These are phyloP conservation scores for Ophiodon elongatus DNA, from an alignment of 2,113 vertebrate species.

Conservation along the genomic window DNA sequence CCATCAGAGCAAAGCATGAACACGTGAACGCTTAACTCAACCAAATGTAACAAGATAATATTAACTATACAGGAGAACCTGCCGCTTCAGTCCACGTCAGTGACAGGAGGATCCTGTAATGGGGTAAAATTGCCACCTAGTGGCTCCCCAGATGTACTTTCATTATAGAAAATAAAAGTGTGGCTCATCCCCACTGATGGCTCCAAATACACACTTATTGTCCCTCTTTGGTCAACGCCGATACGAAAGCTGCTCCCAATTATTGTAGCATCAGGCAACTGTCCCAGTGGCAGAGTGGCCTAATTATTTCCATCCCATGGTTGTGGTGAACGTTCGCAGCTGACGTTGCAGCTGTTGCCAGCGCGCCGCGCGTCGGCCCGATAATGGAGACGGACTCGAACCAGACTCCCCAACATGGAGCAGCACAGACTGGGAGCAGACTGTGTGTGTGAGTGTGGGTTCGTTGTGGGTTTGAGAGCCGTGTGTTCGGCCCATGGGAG, in stretches of 20 bases:
- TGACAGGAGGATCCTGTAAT: not conserved
- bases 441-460: constrained; percentile 19
- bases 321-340: constrained; percentile 59
- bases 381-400: constrained; percentile 66
- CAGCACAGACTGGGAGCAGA: constrained; percentile 53
- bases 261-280: constrained; percentile 60
- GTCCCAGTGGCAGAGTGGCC: constrained; percentile 54
- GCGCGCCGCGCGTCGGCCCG: constrained; percentile 36
- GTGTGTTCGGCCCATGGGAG: constrained; percentile 35
- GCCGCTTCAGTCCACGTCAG: not conserved
- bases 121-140: constrained; percentile 60
- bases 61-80: constrained; percentile 7
- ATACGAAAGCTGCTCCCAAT: constrained; percentile 67
- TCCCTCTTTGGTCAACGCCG: constrained; percentile 44
- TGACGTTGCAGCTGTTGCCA: constrained; percentile 75
- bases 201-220: constrained; percentile 52
- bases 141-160: constrained; percentile 38
- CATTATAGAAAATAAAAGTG: constrained; percentile 27
- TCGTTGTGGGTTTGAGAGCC: constrained; percentile 33
- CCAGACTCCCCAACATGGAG: constrained; percentile 58
- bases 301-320: constrained; percentile 60
- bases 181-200: constrained; percentile 37
- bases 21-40: constrained; percentile 15
- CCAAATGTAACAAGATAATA: constrained; percentile 7
- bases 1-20: not conserved